Evolutionary conservation across 2,797 vertebrate species (phyloP).

Genomic region (Poeciliopsis gracilis): DNA sequence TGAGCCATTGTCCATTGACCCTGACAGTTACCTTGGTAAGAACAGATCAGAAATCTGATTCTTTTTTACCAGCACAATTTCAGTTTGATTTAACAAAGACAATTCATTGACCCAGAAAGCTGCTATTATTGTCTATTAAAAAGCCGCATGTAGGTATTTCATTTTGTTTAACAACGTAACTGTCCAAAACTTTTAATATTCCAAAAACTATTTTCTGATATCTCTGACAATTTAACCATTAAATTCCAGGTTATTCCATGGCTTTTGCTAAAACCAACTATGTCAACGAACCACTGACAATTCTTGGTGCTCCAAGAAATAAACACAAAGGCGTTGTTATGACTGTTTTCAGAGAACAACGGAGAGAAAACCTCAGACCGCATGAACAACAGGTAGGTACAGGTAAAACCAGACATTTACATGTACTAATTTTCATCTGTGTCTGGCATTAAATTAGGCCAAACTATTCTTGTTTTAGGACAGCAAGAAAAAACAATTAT

Average conservation of each 20-base stretch:
- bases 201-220: neutral
- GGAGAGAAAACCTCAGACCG: slow-evolving; percentile 2
- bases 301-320: slow-evolving; percentile 79
- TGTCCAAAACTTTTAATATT: neutral
- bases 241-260: slow-evolving; percentile 78
- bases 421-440: neutral
- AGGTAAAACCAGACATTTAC: neutral
- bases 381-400: slow-evolving; percentile 52
- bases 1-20: neutral
- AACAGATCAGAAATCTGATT: neutral
- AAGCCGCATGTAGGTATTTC: neutral
- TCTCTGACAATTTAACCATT: neutral
- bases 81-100: neutral
- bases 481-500: too few relatives aligned
- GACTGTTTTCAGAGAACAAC: rapidly evolving
- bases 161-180: neutral
- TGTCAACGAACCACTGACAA: slow-evolving; percentile 11
- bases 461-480: too few relatives aligned
- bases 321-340: slow-evolving; percentile 71
- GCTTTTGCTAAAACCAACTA: neutral
- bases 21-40: slow-evolving; percentile 81
- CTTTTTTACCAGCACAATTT: neutral
- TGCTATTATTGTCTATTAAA: neutral
- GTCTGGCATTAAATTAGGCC: neutral
- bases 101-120: neutral